Conservation (phyloP, 2,888 invertebrate genomes). For the Pyrochroa serraticornis region DNA sequence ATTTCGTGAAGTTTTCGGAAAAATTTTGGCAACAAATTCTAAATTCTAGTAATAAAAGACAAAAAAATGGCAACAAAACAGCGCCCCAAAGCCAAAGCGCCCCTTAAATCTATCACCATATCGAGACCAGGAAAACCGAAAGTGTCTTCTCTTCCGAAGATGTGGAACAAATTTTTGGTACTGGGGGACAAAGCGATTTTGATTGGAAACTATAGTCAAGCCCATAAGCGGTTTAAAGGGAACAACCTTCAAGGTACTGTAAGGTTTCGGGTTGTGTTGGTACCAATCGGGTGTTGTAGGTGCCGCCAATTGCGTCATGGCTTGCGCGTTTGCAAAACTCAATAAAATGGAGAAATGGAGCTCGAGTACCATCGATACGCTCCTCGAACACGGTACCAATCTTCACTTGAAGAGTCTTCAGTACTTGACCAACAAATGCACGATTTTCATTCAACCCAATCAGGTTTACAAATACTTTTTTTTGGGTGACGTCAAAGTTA, state of each 20-base stretch:
- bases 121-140: constrained; percentile 45
- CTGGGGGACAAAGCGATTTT: constrained; percentile 43
- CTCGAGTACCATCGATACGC: constrained; percentile 62
- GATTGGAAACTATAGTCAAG: constrained; percentile 48
- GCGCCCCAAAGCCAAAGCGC: constrained; percentile 34
- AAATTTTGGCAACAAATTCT: constrained; percentile 11
- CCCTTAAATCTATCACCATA: constrained; percentile 33
- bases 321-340: constrained; percentile 63
- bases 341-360: constrained; percentile 66
- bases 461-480: constrained; percentile 47
- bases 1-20: not conserved
- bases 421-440: constrained; percentile 37
- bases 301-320: constrained; percentile 63
- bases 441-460: constrained; percentile 39
- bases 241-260: constrained; percentile 46
- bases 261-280: not conserved
- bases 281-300: constrained; percentile 45
- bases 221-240: constrained; percentile 50
- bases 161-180: constrained; percentile 50
- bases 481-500: constrained; percentile 43
- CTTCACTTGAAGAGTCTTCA: constrained; percentile 55
- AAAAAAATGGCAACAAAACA: constrained; percentile 15
- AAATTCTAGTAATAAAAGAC: constrained; percentile 9
- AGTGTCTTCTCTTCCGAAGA: constrained; percentile 48
- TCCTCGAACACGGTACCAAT: constrained; percentile 61